Evolutionary conservation across 2,113 vertebrate genomes (phyloP).

Genomic region (Lophochroa leadbeateri): DNA sequence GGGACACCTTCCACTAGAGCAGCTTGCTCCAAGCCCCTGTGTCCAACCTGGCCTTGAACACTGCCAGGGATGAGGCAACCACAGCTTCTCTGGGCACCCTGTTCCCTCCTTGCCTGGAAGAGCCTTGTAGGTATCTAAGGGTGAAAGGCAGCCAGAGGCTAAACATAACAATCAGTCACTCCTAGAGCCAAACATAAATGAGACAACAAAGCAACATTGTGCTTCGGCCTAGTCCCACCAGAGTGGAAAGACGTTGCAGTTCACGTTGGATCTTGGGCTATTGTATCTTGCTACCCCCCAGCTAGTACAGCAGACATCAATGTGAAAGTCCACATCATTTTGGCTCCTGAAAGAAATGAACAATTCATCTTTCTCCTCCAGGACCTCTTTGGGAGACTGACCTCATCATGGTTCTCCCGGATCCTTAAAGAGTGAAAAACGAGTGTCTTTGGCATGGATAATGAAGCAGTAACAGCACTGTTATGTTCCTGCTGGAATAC

Average conservation of each 20-base stretch:
- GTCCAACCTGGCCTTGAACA: not conserved
- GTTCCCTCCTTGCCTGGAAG: not conserved
- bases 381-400: not conserved
- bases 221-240: not conserved
- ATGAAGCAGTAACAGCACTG: not conserved
- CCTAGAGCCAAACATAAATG: not conserved
- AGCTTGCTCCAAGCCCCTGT: not conserved
- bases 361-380: not conserved
- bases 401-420: not conserved
- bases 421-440: not conserved
- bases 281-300: not conserved
- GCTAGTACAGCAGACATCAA: not conserved
- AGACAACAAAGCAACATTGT: not conserved
- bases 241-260: not conserved
- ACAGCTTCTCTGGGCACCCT: not conserved
- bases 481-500: rapidly evolving
- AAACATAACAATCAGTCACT: not conserved
- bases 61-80: not conserved
- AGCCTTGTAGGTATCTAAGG: not conserved
- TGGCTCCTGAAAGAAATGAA: not conserved
- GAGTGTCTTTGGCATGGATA: not conserved
- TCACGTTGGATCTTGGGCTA: not conserved
- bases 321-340: not conserved
- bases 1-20: too few species aligned
- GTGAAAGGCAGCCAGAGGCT: not conserved